These are phyloP conservation scores for Accipiter virgatus DNA, from an alignment of 2,113 vertebrate species.

Conservation along the genomic window DNA sequence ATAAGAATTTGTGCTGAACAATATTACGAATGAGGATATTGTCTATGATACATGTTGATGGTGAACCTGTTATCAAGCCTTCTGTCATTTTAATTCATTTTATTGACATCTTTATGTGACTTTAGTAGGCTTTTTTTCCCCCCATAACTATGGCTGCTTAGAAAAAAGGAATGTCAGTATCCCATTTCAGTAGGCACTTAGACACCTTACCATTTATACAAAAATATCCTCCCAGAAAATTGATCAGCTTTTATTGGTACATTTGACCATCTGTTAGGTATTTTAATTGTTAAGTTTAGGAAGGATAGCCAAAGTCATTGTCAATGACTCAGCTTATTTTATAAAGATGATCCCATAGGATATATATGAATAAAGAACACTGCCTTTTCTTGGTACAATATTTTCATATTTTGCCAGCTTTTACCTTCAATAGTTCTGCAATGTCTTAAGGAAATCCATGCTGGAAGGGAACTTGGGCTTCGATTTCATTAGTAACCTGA, in stretches of 20 bases:
- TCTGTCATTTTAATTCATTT: neutral
- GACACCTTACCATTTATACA: neutral
- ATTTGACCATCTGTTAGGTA: neutral
- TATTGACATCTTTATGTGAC: neutral
- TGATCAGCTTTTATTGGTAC: neutral
- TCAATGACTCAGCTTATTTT: neutral
- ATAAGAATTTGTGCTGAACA: neutral
- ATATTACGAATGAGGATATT: neutral
- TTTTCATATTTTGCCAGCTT: neutral
- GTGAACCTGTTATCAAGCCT: neutral
- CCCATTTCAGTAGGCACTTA: neutral
- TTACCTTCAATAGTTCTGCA: neutral
- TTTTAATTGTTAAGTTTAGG: neutral
- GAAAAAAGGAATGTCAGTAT: neutral
- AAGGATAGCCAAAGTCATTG: neutral
- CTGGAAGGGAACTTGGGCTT: neutral
- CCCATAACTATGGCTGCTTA: neutral
- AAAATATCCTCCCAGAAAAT: neutral
- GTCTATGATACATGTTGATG: neutral
- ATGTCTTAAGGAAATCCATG: neutral
- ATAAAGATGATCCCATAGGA: neutral
- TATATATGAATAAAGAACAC: neutral
- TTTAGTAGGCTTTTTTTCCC: neutral
- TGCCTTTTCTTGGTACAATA: rapidly evolving
- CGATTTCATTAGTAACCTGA: neutral